Conservation (phyloP, 2,888 invertebrate genomes). For the Chloroclystis v-ata region DNA sequence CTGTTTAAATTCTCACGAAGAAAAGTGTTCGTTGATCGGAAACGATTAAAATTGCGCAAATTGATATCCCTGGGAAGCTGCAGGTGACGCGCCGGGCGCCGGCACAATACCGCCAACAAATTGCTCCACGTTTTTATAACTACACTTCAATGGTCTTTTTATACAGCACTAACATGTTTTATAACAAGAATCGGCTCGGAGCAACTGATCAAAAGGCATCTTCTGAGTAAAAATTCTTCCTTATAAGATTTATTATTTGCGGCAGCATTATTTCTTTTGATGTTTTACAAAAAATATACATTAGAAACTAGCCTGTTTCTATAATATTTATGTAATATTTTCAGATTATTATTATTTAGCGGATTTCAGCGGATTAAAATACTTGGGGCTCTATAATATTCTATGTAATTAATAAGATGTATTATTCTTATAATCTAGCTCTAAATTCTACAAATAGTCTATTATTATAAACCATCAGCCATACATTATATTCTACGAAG, state of each 20-base stretch:
- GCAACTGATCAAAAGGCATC: neutral
- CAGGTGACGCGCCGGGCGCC: conserved; percentile 48
- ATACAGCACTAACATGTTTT: conserved; percentile 8
- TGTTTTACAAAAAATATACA: too few species aligned
- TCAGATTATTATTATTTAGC: conserved; percentile 9
- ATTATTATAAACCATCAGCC: too few species aligned
- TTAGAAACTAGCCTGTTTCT: conserved; percentile 4
- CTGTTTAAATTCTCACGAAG: conserved; percentile 38
- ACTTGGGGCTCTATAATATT: too few species aligned
- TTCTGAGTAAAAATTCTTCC: too few species aligned
- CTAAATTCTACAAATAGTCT: too few species aligned
- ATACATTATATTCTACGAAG: too few species aligned
- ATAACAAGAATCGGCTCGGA: conserved; percentile 1
- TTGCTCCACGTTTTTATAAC: conserved; percentile 26
- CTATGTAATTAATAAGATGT: too few species aligned
- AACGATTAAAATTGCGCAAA: conserved; percentile 61
- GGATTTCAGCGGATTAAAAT: too few species aligned
- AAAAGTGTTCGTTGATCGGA: conserved; percentile 47
- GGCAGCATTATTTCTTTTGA: neutral
- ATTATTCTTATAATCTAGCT: too few species aligned
- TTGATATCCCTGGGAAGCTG: conserved; percentile 61
- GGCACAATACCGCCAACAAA: conserved; percentile 22
- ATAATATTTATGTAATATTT: conserved; percentile 14
- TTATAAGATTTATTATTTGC: too few species aligned
- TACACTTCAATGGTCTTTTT: conserved; percentile 16